These are phyloP conservation scores for Drosophila nr. perissopoda DNA, from an alignment of 2,888 invertebrate genomes.

Conservation along the genomic window DNA sequence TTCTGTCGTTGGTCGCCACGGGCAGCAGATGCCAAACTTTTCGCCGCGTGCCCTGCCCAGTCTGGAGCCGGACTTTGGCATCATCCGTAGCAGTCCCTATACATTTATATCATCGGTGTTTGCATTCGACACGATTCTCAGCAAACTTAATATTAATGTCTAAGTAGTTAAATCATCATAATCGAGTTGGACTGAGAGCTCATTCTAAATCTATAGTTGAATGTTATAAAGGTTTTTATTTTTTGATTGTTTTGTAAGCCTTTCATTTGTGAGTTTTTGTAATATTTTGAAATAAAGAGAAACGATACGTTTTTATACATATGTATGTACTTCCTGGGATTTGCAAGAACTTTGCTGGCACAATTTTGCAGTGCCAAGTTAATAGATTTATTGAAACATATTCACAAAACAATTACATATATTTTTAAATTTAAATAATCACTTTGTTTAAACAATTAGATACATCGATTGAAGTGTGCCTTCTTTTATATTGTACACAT, in stretches of 20 bases:
- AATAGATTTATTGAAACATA: slow-evolving; percentile 65
- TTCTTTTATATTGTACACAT: slow-evolving; percentile 7
- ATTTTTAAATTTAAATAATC: slow-evolving; percentile 65
- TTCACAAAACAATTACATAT: slow-evolving; percentile 67
- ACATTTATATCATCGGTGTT: slow-evolving; percentile 84
- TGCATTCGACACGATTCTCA: slow-evolving; percentile 84
- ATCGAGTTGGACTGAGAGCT: slow-evolving; percentile 1
- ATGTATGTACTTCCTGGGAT: neutral
- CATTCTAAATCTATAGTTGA: slow-evolving; percentile 36
- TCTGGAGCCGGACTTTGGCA: slow-evolving; percentile 84
- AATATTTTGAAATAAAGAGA: slow-evolving; percentile 22
- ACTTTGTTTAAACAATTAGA: slow-evolving; percentile 60
- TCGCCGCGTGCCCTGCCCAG: slow-evolving; percentile 78
- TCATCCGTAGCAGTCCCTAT: slow-evolving; percentile 82
- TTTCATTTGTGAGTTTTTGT: slow-evolving; percentile 29
- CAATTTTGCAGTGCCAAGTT: slow-evolving; percentile 56
- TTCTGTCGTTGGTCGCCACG: slow-evolving; percentile 33
- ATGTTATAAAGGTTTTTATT: slow-evolving; percentile 50
- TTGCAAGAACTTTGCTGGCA: slow-evolving; percentile 37
- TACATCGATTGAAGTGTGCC: slow-evolving; percentile 34
- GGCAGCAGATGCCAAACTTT: slow-evolving; percentile 57
- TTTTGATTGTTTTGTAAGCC: slow-evolving; percentile 27
- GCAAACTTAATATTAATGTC: slow-evolving; percentile 80
- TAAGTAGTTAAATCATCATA: slow-evolving; percentile 19
- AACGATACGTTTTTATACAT: slow-evolving; percentile 24